Evolutionary conservation across 2,797 vertebrate genomes (phyloP).

Genomic region (Gorsachius magnificus): DNA sequence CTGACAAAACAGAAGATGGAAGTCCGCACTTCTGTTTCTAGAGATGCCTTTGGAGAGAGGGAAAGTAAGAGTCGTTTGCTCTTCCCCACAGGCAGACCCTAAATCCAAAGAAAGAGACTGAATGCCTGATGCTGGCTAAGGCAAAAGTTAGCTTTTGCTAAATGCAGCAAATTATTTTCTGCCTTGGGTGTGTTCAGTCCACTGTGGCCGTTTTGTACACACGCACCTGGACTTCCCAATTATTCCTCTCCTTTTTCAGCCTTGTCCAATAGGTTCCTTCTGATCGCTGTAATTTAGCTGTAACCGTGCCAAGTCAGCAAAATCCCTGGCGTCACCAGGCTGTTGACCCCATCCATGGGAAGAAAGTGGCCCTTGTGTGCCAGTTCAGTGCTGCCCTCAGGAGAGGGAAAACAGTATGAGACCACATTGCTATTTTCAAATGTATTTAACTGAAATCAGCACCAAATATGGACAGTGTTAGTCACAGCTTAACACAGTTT

Average conservation of each 20-base stretch:
- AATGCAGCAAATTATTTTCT: neutral
- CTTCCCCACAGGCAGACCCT: neutral
- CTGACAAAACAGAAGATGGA: neutral
- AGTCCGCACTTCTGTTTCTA: neutral
- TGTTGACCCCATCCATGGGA: neutral
- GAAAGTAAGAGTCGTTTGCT: neutral
- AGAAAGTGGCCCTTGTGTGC: neutral
- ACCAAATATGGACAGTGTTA: neutral
- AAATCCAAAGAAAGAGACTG: neutral
- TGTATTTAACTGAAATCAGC: neutral
- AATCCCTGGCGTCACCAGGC: neutral
- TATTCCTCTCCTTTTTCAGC: neutral
- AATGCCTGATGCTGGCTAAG: neutral
- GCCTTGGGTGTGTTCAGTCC: neutral
- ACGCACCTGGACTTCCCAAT: neutral
- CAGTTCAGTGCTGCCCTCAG: neutral
- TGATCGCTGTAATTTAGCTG: neutral
- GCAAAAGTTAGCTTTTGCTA: neutral
- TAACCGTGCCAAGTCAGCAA: neutral
- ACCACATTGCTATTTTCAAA: neutral
- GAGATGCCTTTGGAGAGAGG: neutral
- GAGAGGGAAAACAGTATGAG: neutral
- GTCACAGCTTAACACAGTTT: neutral
- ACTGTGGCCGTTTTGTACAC: neutral
- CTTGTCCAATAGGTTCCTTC: neutral